Evolutionary conservation across 1,140 invertebrate species (phyloP).

Genomic region (Nymphalis io): DNA sequence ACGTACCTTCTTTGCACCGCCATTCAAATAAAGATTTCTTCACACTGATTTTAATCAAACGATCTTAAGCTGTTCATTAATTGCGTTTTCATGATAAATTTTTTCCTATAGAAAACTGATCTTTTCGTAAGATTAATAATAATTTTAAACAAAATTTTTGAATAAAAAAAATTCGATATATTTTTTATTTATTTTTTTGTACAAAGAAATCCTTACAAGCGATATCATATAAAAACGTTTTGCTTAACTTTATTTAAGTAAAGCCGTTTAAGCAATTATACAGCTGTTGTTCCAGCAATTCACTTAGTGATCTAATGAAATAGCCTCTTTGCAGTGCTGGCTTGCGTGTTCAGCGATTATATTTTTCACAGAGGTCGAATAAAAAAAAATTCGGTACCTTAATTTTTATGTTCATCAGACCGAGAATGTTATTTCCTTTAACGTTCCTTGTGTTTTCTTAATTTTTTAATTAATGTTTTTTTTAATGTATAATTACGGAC

Average conservation of each 20-base stretch:
- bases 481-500: too few species aligned
- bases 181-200: not conserved
- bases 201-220: conserved; percentile 19
- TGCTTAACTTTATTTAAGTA: conserved; percentile 13
- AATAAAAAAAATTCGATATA: not conserved
- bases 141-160: not conserved
- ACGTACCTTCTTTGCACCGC: too few species aligned
- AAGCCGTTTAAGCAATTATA: conserved; percentile 51
- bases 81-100: too few species aligned
- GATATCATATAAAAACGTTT: conserved; percentile 2
- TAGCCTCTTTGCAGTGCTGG: conserved; percentile 42
- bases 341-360: conserved; percentile 34
- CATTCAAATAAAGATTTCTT: conserved; percentile 19
- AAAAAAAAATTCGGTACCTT: conserved; percentile 12
- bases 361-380: conserved; percentile 25
- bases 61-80: too few species aligned
- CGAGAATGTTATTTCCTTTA: conserved; percentile 3
- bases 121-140: too few species aligned
- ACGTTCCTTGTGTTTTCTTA: not conserved
- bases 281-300: conserved; percentile 52
- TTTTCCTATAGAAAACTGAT: too few species aligned
- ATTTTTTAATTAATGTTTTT: too few species aligned
- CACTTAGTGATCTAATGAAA: conserved; percentile 56
- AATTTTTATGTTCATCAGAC: conserved; percentile 25
- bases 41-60: not conserved